A percentile compares a stretch with the other conserved stretches of the same genome.
These are phyloP conservation scores for Austrofundulus limnaeus DNA, from an alignment of 2,113 vertebrate species.

Conservation along the genomic window DNA sequence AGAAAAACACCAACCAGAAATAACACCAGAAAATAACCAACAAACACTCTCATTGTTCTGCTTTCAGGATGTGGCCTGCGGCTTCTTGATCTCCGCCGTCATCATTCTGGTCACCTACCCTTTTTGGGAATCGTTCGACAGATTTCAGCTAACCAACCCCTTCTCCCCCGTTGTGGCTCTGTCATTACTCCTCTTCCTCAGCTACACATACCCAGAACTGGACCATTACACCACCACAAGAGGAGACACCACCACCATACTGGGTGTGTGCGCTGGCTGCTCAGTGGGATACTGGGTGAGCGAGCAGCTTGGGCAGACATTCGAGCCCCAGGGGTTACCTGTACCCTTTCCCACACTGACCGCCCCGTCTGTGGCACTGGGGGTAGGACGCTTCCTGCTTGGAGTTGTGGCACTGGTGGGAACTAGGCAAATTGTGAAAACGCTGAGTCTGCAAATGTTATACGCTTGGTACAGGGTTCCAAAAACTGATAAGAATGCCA, in stretches of 20 bases:
- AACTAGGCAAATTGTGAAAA: conserved; percentile 80
- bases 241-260: conserved; percentile 90
- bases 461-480: conserved; percentile 80
- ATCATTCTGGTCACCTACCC: conserved; percentile 83
- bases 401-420: conserved; percentile 79
- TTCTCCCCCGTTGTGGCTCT: conserved; percentile 82
- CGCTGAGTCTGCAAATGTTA: conserved; percentile 73
- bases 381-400: conserved; percentile 72
- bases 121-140: conserved; percentile 85
- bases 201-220: conserved; percentile 88
- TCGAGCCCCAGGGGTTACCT: conserved; percentile 74
- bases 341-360: conserved; percentile 71
- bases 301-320: conserved; percentile 66
- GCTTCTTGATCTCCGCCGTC: conserved; percentile 78
- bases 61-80: conserved; percentile 90
- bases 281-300: conserved; percentile 89
- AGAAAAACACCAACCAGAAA: too few relatives aligned
- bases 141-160: conserved; percentile 81
- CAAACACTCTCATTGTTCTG: conserved; percentile 1
- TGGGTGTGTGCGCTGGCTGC: conserved; percentile 83
- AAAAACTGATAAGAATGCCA: conserved; percentile 69
- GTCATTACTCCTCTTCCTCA: conserved; percentile 81
- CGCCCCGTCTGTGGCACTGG: fast-evolving
- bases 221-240: conserved; percentile 91
- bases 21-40: too few relatives aligned